Conservation (phyloP, 1,140 invertebrate genomes). For the Eulimnadia texana region DNA sequence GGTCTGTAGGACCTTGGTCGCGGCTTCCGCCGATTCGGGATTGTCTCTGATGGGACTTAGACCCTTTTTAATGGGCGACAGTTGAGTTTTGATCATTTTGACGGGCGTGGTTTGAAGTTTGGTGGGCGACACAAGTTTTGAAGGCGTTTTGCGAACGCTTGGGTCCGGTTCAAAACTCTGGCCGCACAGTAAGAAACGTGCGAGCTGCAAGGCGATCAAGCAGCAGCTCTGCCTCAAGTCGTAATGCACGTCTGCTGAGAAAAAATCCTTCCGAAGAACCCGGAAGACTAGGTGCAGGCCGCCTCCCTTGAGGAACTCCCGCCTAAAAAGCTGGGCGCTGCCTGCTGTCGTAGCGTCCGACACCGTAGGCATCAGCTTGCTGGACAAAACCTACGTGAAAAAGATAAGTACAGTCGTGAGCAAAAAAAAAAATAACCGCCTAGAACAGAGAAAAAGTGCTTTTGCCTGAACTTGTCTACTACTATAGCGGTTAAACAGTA, state of each 20-base stretch:
- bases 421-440: background rate
- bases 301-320: conserved; percentile 33
- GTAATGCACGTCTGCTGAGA: conserved; percentile 34
- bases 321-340: conserved; percentile 31
- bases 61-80: conserved; percentile 5
- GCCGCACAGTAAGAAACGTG: conserved; percentile 25
- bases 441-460: no score
- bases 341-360: conserved; percentile 26
- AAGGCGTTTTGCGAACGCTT: conserved; percentile 8
- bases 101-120: conserved; percentile 13
- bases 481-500: no score
- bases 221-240: conserved; percentile 35
- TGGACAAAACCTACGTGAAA: conserved; percentile 32
- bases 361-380: conserved; percentile 34
- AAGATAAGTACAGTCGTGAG: conserved; percentile 3
- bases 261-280: conserved; percentile 33
- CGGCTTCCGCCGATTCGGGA: conserved; percentile 7
- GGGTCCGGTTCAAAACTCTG: conserved; percentile 1
- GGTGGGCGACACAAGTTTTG: conserved; percentile 12
- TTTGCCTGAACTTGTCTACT: no score
- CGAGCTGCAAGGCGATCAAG: conserved; percentile 34
- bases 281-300: conserved; percentile 33
- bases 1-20: conserved; percentile 23
- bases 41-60: conserved; percentile 12
- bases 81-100: conserved; percentile 10